Evolutionary conservation across 2,797 vertebrate species (phyloP).

Genomic region (Botia kubotai): DNA sequence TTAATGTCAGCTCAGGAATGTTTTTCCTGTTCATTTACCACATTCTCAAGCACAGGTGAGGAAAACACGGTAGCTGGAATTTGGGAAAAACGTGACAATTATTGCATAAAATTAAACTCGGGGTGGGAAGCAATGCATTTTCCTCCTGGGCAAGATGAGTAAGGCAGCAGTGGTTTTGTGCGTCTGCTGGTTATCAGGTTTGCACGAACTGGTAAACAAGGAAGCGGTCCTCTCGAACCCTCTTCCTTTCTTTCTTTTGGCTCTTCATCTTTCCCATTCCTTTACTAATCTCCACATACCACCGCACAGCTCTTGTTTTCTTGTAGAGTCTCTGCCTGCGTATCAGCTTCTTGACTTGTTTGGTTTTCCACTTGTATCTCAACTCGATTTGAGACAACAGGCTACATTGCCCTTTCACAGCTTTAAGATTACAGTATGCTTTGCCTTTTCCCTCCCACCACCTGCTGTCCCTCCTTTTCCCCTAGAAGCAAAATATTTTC

Average conservation of each 20-base stretch:
- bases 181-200: constrained; percentile 42
- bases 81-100: constrained; percentile 17
- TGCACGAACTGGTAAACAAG: constrained; percentile 43
- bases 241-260: constrained; percentile 50
- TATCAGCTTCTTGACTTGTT: constrained; percentile 20
- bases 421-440: constrained; percentile 9
- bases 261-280: constrained; percentile 23
- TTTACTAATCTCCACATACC: constrained; percentile 19
- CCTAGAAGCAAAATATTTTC: constrained; percentile 8
- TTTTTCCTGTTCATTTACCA: constrained; percentile 16
- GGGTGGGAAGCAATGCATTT: constrained; percentile 15
- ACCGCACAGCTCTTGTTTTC: constrained; percentile 26
- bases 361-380: constrained; percentile 22
- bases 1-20: constrained; percentile 28
- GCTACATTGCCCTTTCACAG: constrained; percentile 21
- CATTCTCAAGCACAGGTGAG: neutral
- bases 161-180: constrained; percentile 5
- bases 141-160: constrained; percentile 21
- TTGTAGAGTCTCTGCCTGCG: constrained; percentile 5
- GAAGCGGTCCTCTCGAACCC: constrained; percentile 45
- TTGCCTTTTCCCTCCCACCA: neutral
- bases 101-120: neutral
- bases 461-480: neutral
- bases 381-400: neutral
- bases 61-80: constrained; percentile 29